Base-by-base conservation (phyloP, 2,797 vertebrate species). In the Characodon lateralis region DNA sequence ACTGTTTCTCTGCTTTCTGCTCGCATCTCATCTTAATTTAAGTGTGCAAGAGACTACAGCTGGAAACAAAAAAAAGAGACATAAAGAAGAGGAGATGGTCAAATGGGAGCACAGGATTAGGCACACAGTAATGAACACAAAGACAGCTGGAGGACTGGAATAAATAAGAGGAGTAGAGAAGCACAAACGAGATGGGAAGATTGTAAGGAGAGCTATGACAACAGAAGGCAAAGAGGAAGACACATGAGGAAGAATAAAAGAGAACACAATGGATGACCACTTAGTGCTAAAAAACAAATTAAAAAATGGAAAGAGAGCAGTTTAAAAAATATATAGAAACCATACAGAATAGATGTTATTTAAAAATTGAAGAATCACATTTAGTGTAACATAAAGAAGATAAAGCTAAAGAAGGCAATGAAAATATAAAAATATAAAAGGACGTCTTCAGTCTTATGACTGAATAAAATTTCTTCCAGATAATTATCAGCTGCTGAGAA, bases 121-220 rank as follows among this genome's bases (percentile, higher is more conserved):
- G 80, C 81, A 59, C 76, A 75, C 22, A 72, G 88, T 79, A 83
- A 85, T 87, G 82, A 89, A 88, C 81, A 86, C 78, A 90, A 85
- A 85, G 84, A 83, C 73, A 85, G 87, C 85, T 89, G 76, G 75
- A 85, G 84, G 89, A 89, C 80, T 89, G 63, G 65, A 90, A 90
- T 90, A 90, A 89, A 90, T 86, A 87, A 90, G 89, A 86, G 43
- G 70, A 86, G 72, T 53, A 48, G 59, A 85, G 72, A 68, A n/a
- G 65, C 35, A 73, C 85, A 88, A 88, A 84, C 74, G 58, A 78
- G 79, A 75, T 74, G 59, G 24, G 72, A 77, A 73, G 55, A 74
- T 31, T 53, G 77, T 56, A 35, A 69, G 78, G 72, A 80, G 72
- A 83, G 81, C 85, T 79, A 78, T 73, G 83, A 68, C 72, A 78